phyloP scores from a whole-genome alignment of 2,113 vertebrate genomes.

The Otocyon megalotis region DNA sequence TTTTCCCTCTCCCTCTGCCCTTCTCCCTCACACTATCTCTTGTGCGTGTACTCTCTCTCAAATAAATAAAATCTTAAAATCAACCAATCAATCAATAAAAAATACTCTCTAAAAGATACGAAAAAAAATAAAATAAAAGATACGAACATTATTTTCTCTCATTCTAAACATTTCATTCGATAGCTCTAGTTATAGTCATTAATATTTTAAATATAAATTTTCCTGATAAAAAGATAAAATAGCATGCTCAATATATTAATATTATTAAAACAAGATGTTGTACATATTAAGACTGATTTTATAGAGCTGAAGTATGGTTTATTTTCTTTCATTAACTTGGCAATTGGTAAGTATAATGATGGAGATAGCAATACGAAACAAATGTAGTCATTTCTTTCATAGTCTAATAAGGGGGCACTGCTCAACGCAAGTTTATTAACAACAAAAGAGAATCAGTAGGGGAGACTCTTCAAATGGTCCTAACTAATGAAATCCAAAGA shows the following conservation, averaged over 20 bases:
- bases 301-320: neutral
- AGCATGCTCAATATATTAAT: neutral
- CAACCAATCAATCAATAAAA: neutral
- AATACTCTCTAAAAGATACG: neutral
- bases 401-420: neutral
- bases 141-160: neutral
- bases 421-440: neutral
- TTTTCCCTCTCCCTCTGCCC: neutral
- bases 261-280: neutral
- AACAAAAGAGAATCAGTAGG: neutral
- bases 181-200: neutral
- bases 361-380: neutral
- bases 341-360: neutral
- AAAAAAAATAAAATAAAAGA: neutral
- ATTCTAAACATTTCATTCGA: neutral
- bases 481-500: neutral
- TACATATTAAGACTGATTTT: neutral
- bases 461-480: neutral
- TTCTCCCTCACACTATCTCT: neutral
- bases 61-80: neutral
- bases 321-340: neutral
- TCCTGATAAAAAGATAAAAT: constrained; percentile 19
- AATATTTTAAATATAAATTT: neutral
- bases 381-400: neutral
- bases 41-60: neutral